Evolutionary conservation across 92 coral and sea anemone genomes (phyloP), one percentile per base, ranked within the genome.

Genomic region (Porites rus): DNA sequence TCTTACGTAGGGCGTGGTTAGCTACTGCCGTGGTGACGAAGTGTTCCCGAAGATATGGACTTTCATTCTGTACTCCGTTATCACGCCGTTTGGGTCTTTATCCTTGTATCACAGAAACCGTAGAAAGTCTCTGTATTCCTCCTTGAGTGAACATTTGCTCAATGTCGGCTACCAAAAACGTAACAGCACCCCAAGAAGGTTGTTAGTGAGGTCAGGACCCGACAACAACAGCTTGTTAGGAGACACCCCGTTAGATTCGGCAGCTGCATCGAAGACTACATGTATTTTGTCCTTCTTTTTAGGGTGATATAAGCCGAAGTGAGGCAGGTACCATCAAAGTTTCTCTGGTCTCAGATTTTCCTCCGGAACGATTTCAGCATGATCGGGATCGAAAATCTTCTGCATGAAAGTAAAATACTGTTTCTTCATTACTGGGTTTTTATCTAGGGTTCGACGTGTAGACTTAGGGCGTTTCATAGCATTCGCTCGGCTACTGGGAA

Each of bases 91-190:
- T 4, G 94, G 94, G 65, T 87, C 82, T 38, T 91, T 91, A 75
- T 83, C 52, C 51, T 83, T 58, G 62, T 75, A 91, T 83, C 94
- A 87, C 19, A 91, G 78, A 74, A 91, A 91, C 62, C 91, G 21
- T 14, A 88, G 86, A 18, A 86, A 72, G 74, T 86, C 94, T 59
- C 86, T 76, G 76, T 83, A 87, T 1, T 78, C 89, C 66, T 76
- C 87, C 22, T 62, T 71, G 91, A 91, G 71, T 87, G 82, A 21
- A 91, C 31, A 28, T 28, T 28, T 28, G 31, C 31, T 91, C 88
- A 13, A 91, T 91, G 69, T 91, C 86, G 7, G 91, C 85, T n/a
- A 87, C 84, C 89, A 83, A 65, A 91, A 91, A 56, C 89, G 86
- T 52, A 91, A 19, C 10, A 87, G 69, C n/a, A 91, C 91, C 16